Conservation (phyloP, 2,113 vertebrate species). For the Ploceus nigricollis region DNA sequence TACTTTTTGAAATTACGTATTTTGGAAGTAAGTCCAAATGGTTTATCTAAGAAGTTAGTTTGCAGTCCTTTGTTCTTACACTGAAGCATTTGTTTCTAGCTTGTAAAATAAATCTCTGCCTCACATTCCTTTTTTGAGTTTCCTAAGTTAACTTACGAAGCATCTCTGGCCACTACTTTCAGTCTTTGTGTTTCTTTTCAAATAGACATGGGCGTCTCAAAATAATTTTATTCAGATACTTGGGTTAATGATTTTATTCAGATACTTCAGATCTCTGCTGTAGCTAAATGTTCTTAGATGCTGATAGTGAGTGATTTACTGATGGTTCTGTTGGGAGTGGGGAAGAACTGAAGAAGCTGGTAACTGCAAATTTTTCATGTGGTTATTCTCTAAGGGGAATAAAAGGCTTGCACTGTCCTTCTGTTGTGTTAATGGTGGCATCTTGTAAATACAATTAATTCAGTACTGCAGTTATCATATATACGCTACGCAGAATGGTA, state of each 20-base stretch:
- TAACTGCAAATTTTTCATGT: neutral
- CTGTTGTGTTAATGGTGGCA: neutral
- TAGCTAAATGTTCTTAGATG: neutral
- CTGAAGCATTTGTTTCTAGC: neutral
- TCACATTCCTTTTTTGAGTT: neutral
- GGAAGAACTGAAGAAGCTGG: neutral
- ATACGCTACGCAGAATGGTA: neutral
- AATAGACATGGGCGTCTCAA: neutral
- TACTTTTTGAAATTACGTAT: neutral
- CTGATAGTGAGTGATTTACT: neutral
- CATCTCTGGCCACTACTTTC: neutral
- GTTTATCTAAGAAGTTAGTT: neutral
- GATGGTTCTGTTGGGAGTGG: neutral
- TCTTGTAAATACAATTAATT: neutral
- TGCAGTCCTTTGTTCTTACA: neutral
- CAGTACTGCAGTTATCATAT: neutral
- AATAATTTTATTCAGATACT: neutral
- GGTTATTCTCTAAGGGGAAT: neutral
- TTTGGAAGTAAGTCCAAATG: neutral
- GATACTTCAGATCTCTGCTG: neutral
- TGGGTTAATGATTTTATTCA: neutral
- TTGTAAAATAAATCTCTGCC: neutral
- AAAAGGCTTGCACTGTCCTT: neutral
- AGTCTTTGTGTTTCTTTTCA: neutral
- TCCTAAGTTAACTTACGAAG: neutral